Conservation (phyloP, 2,113 vertebrate genomes). For the Micromys minutus region DNA sequence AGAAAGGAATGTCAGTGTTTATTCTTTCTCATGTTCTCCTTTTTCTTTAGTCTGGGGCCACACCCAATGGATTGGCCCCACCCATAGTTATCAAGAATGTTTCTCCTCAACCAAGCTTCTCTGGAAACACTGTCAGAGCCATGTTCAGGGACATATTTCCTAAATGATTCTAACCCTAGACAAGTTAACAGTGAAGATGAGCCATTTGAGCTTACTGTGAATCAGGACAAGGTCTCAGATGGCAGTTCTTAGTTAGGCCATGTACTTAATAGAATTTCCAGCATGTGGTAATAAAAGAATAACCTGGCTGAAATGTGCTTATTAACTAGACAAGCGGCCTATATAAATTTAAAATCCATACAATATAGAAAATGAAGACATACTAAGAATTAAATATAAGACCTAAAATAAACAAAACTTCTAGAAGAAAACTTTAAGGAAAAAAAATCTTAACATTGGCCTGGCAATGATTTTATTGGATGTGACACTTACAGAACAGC, state of each 20-base stretch:
- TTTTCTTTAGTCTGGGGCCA: background rate
- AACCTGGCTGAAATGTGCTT: background rate
- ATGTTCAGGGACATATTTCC: background rate
- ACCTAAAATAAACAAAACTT: background rate
- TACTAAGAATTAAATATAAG: background rate
- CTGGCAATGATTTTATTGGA: background rate
- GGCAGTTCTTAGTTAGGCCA: background rate
- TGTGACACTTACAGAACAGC: background rate
- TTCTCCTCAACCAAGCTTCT: background rate
- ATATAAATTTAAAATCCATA: background rate
- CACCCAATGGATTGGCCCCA: background rate
- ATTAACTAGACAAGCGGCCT: background rate
- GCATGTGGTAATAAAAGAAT: background rate
- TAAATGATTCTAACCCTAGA: background rate
- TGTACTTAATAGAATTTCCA: background rate
- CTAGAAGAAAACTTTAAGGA: background rate
- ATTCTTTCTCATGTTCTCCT: background rate
- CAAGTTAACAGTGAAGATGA: background rate
- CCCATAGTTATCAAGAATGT: background rate
- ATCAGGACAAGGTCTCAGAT: constrained; percentile 17
- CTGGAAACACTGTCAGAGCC: background rate
- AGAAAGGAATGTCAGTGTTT: background rate
- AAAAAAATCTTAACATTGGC: background rate
- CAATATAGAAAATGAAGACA: background rate
- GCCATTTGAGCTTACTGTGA: background rate